Percentiles rank a stretch among this genome's conserved stretches.
Evolutionary conservation across 1,140 invertebrate genomes (phyloP).

Genomic region (Drosophila yakuba): DNA sequence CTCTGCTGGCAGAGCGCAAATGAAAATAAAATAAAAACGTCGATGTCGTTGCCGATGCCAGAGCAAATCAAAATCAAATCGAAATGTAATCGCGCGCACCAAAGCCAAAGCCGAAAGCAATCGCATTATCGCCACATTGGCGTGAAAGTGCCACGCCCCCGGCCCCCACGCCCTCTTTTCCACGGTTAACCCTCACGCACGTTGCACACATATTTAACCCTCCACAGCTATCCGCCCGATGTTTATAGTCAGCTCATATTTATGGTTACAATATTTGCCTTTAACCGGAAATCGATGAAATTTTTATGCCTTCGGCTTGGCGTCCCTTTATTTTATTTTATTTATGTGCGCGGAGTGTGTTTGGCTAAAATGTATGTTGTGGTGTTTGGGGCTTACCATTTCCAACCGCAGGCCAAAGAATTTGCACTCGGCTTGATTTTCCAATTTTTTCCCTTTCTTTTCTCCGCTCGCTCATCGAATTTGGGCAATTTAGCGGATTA

Average conservation of each 20-base stretch:
- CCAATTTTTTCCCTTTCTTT: slow-evolving; percentile 42
- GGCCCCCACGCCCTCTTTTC: background rate
- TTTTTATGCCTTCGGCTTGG: slow-evolving; percentile 72
- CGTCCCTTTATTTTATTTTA: slow-evolving; percentile 60
- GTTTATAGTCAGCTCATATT: slow-evolving; percentile 82
- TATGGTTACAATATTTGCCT: slow-evolving; percentile 82
- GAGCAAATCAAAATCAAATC: slow-evolving; percentile 80
- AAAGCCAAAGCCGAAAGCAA: slow-evolving; percentile 80
- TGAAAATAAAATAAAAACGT: slow-evolving; percentile 56
- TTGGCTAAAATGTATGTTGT: slow-evolving; percentile 57
- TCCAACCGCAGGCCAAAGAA: slow-evolving; percentile 44
- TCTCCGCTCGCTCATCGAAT: slow-evolving; percentile 55
- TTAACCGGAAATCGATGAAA: slow-evolving; percentile 83
- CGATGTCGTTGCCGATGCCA: slow-evolving; percentile 50
- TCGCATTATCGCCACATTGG: slow-evolving; percentile 81
- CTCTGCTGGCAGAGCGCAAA: slow-evolving; percentile 52
- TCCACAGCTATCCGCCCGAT: slow-evolving; percentile 24
- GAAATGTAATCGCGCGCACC: slow-evolving; percentile 79
- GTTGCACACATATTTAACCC: slow-evolving; percentile 23
- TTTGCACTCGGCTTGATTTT: slow-evolving; percentile 75
- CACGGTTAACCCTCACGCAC: slow-evolving; percentile 39
- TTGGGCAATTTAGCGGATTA: slow-evolving; percentile 80
- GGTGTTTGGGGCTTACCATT: slow-evolving; percentile 7
- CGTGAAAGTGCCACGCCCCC: slow-evolving; percentile 73
- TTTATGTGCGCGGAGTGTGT: slow-evolving; percentile 56